These are phyloP conservation scores for Leptinotarsa defecta DNA, from an alignment of 1,140 invertebrate species.

Conservation along the genomic window DNA sequence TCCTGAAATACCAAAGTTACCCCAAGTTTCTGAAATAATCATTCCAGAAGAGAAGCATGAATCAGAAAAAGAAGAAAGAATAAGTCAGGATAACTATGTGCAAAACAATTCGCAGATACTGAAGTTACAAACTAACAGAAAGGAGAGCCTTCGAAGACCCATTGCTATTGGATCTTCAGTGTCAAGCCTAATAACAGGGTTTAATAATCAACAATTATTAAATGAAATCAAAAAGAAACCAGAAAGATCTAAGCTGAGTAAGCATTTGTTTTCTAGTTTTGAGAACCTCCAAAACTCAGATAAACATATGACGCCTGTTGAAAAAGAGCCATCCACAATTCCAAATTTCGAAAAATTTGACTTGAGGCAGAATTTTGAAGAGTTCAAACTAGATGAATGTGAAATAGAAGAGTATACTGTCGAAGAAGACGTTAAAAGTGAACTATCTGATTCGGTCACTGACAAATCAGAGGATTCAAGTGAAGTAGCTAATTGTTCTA, in stretches of 20 bases:
- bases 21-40: conserved; percentile 66
- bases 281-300: conserved; percentile 54
- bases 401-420: conserved; percentile 62
- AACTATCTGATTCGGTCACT: conserved; percentile 19
- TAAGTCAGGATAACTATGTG: conserved; percentile 54
- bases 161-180: conserved; percentile 63
- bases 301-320: conserved; percentile 43
- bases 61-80: conserved; percentile 55
- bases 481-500: conserved; percentile 26
- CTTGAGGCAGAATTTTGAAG: conserved; percentile 77
- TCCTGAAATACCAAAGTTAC: conserved; percentile 65
- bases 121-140: conserved; percentile 39
- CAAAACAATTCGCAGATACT: conserved; percentile 54
- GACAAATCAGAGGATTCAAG: conserved; percentile 12
- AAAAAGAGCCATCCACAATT: conserved; percentile 43
- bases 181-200: conserved; percentile 64
- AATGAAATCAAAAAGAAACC: conserved; percentile 50
- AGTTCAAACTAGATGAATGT: conserved; percentile 77
- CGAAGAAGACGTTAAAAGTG: conserved; percentile 40
- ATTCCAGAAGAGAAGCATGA: conserved; percentile 65
- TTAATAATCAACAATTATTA: conserved; percentile 58
- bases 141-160: conserved; percentile 37
- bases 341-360: conserved; percentile 62
- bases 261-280: conserved; percentile 53
- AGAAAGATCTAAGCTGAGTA: conserved; percentile 36